phyloP scores from a whole-genome alignment of 2,797 vertebrate species.

The Liasis olivaceus region DNA sequence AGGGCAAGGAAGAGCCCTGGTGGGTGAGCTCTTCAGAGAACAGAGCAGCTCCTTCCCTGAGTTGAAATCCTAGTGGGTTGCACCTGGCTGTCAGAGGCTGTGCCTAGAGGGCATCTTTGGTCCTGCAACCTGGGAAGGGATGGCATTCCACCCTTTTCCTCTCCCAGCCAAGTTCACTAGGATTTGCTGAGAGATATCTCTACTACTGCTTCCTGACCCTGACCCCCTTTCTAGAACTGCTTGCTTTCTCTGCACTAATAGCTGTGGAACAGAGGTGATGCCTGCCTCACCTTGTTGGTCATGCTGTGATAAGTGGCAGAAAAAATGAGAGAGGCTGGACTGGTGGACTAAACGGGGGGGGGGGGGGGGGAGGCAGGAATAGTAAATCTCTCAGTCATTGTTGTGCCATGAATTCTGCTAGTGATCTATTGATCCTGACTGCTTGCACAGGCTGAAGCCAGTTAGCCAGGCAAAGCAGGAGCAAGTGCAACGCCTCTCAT shows the following conservation, averaged over 20 bases:
- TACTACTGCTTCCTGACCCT: neutral
- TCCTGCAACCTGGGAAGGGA: neutral
- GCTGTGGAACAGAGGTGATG: neutral
- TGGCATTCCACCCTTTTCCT: neutral
- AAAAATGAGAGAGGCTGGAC: neutral
- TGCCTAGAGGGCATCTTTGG: neutral
- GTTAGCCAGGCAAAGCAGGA: neutral
- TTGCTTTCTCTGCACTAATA: neutral
- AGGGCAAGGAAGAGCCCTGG: neutral
- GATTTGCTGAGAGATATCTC: neutral
- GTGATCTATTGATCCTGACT: neutral
- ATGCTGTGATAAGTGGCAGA: neutral
- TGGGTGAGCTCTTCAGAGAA: neutral
- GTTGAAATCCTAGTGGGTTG: neutral
- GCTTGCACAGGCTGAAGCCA: neutral
- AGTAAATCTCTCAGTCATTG: neutral
- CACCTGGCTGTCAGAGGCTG: neutral
- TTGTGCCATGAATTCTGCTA: neutral
- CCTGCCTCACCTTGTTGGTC: neutral
- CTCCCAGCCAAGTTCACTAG: neutral
- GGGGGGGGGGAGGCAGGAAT: neutral
- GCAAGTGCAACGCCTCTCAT: too few relatives aligned
- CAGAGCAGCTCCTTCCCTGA: neutral
- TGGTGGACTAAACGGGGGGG: neutral
- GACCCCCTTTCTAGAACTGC: neutral